Evolutionary conservation across 2,113 vertebrate species (phyloP), one percentile per base, ranked within the genome.

Genomic region (Psittacus erithacus): DNA sequence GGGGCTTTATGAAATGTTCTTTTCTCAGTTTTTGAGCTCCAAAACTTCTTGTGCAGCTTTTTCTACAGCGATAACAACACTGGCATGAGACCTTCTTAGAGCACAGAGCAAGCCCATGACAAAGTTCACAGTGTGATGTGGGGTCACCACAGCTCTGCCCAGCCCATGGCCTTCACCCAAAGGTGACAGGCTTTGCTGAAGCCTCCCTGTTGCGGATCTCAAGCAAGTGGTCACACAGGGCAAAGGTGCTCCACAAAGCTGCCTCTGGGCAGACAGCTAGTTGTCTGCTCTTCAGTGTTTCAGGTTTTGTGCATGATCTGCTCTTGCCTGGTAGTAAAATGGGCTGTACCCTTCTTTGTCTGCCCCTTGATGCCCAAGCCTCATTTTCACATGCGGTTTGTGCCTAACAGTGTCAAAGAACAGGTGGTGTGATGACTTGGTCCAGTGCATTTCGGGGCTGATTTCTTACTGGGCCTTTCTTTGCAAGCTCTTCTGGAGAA

Each of bases 21-120:
- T 79, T 35, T 76, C 38, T 20, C 23, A 39, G 0, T 28, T 79
- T 90, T 49, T 76, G 53, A 29, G 35, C 79, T 75, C 27, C 52
- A 60, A 41, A 76, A 25, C 35, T 63, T 75, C 41, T 70, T 11
- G 33, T 39, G 25, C 20, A 68, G 13, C 33, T 18, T 47, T 33
- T 68, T 43, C 50, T 28, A 23, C 13, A 47, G 60, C 5, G 35
- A 44, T 41, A 39, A 33, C 11, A 75, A 3, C 0, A 1, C 27
- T 49, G n/a, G 23, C 19, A 29, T 17, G n/a, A 86, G 31, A 25
- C 14, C 9, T 15, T 50, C 60, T 33, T 5, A 46, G 28, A 33
- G 28, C 41, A 9, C 24, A 18, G 71, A 65, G 8, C 27, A 29
- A 10, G n/a, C 35, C 38, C 6, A 4, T 8, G 27, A 22, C 29